Conservation (phyloP, 2,113 vertebrate species). For the Notothenia rossii region DNA sequence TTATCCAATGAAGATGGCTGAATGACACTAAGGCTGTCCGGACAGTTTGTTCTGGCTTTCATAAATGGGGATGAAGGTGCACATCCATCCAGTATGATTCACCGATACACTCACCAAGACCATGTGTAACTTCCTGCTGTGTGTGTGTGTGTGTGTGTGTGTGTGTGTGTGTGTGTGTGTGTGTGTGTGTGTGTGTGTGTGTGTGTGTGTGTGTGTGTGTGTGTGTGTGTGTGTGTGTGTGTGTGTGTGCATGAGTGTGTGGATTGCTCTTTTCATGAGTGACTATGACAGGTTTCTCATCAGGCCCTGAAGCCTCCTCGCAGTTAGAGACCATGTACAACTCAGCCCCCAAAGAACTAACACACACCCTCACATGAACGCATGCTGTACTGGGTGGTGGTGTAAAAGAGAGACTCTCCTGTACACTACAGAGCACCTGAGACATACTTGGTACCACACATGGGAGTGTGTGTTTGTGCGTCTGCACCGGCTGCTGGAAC, state of each 20-base stretch:
- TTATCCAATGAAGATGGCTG: neutral
- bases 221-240: neutral
- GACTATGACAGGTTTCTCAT: conserved; percentile 76
- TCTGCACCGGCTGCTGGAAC: conserved; percentile 79
- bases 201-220: too few relatives aligned
- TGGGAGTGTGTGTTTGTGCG: conserved; percentile 42
- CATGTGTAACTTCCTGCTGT: conserved; percentile 1
- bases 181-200: conserved; percentile 6
- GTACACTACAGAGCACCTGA: conserved; percentile 32
- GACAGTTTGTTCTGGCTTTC: neutral
- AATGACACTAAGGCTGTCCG: neutral
- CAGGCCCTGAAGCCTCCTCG: conserved; percentile 62
- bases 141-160: conserved; percentile 2
- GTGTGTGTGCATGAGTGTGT: neutral
- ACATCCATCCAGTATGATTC: conserved; percentile 23
- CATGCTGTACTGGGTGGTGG: conserved; percentile 32
- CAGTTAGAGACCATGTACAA: conserved; percentile 59
- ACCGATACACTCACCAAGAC: conserved; percentile 34
- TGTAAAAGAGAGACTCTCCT: conserved; percentile 48
- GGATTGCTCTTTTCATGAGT: conserved; percentile 80
- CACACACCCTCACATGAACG: conserved; percentile 25
- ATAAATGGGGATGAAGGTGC: conserved; percentile 7
- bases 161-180: neutral
- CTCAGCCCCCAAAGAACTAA: conserved; percentile 41
- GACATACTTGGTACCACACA: conserved; percentile 39